These are phyloP conservation scores for Pollenia labialis DNA, from an alignment of 2,888 invertebrate genomes.

Conservation along the genomic window DNA sequence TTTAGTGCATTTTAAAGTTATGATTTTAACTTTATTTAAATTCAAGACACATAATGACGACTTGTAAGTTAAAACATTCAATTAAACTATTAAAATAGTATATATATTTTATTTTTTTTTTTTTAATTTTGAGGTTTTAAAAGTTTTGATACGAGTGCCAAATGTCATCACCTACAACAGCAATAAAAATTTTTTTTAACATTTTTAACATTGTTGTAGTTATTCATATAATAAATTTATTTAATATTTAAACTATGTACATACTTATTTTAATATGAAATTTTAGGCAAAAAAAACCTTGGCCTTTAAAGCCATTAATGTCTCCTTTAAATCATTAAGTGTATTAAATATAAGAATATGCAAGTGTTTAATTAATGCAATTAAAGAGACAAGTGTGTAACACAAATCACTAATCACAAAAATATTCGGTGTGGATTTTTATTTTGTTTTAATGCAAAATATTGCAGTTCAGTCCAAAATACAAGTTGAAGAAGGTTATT, in stretches of 20 bases:
- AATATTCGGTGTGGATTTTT: background rate
- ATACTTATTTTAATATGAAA: slow-evolving; percentile 1
- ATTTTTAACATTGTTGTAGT: slow-evolving; percentile 20
- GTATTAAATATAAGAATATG: background rate
- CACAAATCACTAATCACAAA: slow-evolving; percentile 12
- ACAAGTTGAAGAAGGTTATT: no score
- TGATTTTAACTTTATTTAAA: slow-evolving; percentile 29
- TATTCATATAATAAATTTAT: background rate
- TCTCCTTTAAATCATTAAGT: slow-evolving; percentile 14
- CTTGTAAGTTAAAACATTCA: slow-evolving; percentile 42
- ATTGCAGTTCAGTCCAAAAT: no score
- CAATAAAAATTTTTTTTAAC: slow-evolving; percentile 31
- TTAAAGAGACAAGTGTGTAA: background rate
- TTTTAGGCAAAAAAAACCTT: slow-evolving; percentile 71
- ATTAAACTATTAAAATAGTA: slow-evolving; percentile 8
- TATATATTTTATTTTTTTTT: slow-evolving; percentile 14
- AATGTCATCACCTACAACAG: slow-evolving; percentile 65
- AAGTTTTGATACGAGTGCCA: slow-evolving; percentile 55
- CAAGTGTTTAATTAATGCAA: background rate
- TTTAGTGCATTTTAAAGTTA: slow-evolving; percentile 7
- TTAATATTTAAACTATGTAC: background rate
- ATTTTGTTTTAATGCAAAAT: no score
- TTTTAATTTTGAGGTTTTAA: slow-evolving; percentile 15
- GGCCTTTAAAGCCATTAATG: slow-evolving; percentile 77
- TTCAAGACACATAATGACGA: slow-evolving; percentile 48